These are phyloP conservation scores for Pseudachorutes palmiensis DNA, from an alignment of 1,140 invertebrate genomes.

Conservation along the genomic window DNA sequence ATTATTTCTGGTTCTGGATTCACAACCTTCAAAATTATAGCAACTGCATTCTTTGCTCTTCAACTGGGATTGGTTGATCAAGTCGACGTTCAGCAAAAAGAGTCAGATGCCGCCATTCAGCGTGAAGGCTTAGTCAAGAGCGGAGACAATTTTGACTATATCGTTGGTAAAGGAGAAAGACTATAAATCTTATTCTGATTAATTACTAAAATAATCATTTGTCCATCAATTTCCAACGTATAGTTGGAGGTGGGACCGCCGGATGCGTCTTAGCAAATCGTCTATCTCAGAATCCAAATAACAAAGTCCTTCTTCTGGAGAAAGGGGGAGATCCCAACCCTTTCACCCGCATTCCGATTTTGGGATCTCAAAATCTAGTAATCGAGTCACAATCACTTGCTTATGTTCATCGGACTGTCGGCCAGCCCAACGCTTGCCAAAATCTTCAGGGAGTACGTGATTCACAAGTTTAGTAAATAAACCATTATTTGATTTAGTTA, in stretches of 20 bases:
- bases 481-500: background rate
- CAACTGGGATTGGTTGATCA: too few relatives aligned
- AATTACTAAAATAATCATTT: too few relatives aligned
- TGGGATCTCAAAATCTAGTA: conserved; percentile 1
- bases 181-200: too few relatives aligned
- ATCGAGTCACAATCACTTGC: background rate
- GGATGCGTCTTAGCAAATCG: conserved; percentile 17
- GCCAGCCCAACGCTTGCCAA: background rate
- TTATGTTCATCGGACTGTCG: background rate
- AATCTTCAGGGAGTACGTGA: background rate
- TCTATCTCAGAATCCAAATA: conserved; percentile 1
- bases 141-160: too few relatives aligned
- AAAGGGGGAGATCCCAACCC: conserved; percentile 3
- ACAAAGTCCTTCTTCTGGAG: conserved; percentile 12
- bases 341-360: conserved; percentile 4
- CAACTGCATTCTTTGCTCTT: too few relatives aligned
- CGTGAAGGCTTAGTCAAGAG: too few relatives aligned
- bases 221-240: too few relatives aligned
- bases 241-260: conserved; percentile 18
- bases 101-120: too few relatives aligned
- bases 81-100: too few relatives aligned
- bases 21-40: too few relatives aligned
- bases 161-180: too few relatives aligned
- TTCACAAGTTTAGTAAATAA: background rate
- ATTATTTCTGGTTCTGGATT: too few relatives aligned